Conservation (phyloP, 2,113 vertebrate genomes). For the Colossoma macropomum region DNA sequence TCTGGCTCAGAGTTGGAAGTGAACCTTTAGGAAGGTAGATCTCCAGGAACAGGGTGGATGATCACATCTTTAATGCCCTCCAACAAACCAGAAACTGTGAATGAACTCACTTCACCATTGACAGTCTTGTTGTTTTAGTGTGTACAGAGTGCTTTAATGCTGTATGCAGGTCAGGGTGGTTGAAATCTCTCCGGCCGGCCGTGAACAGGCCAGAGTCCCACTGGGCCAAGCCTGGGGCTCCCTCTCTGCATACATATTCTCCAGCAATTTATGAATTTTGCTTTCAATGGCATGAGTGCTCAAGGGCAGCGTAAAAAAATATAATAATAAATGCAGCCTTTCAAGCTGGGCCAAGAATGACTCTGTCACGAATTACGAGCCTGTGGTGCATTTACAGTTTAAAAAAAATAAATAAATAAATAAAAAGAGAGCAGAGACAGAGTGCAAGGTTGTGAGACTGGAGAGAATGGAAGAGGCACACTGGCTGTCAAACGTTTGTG, state of each 20-base stretch:
- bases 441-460: conserved; percentile 9
- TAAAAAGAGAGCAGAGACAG: conserved; percentile 6
- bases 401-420: neutral
- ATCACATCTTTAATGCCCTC: neutral
- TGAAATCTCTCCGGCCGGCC: neutral
- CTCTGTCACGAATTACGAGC: conserved; percentile 78
- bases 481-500: neutral
- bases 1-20: too few relatives aligned
- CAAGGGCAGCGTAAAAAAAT: conserved; percentile 72
- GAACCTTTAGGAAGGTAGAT: too few relatives aligned
- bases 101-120: conserved; percentile 2
- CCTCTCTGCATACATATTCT: conserved; percentile 66
- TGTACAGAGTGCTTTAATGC: neutral
- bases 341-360: conserved; percentile 81
- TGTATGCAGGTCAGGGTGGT: conserved; percentile 27
- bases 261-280: conserved; percentile 70
- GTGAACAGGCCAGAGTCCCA: conserved; percentile 15
- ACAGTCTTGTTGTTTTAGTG: neutral
- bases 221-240: conserved; percentile 47
- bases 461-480: conserved; percentile 23
- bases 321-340: conserved; percentile 63
- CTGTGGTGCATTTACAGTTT: conserved; percentile 75
- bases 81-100: neutral
- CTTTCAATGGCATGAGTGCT: conserved; percentile 66
- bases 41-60: too few relatives aligned